These are phyloP conservation scores for Drosophila teissieri DNA, from an alignment of 1,140 invertebrate genomes.

Conservation along the genomic window DNA sequence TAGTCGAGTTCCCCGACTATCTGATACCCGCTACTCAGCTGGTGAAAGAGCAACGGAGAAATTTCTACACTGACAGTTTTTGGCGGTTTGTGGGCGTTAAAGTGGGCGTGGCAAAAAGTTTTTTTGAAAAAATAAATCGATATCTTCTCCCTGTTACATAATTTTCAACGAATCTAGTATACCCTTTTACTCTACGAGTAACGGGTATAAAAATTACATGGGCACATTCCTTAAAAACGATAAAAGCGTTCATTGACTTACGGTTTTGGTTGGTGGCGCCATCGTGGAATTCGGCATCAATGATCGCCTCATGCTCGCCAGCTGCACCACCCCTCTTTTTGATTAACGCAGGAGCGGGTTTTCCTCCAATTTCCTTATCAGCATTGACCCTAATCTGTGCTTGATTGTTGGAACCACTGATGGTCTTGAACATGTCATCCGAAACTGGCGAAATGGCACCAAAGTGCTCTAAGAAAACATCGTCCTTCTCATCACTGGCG, in stretches of 20 bases:
- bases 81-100: too few species aligned
- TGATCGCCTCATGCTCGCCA: slow-evolving; percentile 17
- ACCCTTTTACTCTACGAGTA: too few species aligned
- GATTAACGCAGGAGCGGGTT: not conserved
- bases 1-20: too few species aligned
- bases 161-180: too few species aligned
- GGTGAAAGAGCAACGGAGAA: too few species aligned
- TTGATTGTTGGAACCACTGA: slow-evolving; percentile 40
- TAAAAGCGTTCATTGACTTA: slow-evolving; percentile 29
- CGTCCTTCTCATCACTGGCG: slow-evolving; percentile 74
- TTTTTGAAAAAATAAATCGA: too few species aligned
- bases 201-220: too few species aligned
- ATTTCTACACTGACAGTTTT: too few species aligned
- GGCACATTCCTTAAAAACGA: not conserved
- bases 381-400: slow-evolving; percentile 28
- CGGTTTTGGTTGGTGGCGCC: slow-evolving; percentile 51
- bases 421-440: slow-evolving; percentile 66
- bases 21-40: too few species aligned
- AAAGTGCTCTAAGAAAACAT: slow-evolving; percentile 70
- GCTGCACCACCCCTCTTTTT: not conserved
- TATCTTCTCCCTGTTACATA: too few species aligned
- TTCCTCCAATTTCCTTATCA: not conserved
- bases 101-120: too few species aligned
- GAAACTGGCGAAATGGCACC: slow-evolving; percentile 63
- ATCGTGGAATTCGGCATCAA: slow-evolving; percentile 57